A percentile compares a stretch with the other conserved stretches of the same genome.
phyloP scores from a whole-genome alignment of 2,113 vertebrate genomes.

The Limnothrissa miodon region DNA sequence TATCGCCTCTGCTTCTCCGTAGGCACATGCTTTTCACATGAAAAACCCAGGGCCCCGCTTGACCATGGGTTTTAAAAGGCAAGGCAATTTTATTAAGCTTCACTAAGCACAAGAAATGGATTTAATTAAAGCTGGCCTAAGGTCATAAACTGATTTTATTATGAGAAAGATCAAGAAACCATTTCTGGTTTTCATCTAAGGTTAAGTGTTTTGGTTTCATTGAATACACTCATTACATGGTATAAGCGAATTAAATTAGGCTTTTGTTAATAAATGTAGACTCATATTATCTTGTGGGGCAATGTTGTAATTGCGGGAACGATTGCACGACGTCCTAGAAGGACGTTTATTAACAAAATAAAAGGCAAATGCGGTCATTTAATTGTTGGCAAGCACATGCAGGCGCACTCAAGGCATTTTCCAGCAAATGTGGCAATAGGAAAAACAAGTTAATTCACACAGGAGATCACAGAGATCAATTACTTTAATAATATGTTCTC shows the following conservation, averaged over 20 bases:
- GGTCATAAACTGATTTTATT: background rate
- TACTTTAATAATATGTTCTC: background rate
- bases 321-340: background rate
- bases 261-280: constrained; percentile 63
- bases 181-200: constrained; percentile 58
- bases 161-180: constrained; percentile 34
- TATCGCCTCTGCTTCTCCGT: background rate
- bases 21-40: background rate
- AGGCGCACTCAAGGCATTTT: background rate
- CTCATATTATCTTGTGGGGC: constrained; percentile 60
- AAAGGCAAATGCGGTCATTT: constrained; percentile 23
- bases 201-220: constrained; percentile 60
- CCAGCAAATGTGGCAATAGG: background rate
- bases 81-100: background rate
- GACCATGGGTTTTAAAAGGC: background rate
- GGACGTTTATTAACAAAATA: constrained; percentile 25
- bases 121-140: background rate
- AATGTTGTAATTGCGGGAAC: constrained; percentile 51
- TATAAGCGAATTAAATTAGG: constrained; percentile 50
- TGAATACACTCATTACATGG: constrained; percentile 53
- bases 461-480: too few relatives aligned
- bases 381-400: background rate
- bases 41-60: background rate
- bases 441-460: background rate
- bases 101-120: background rate